Conservation (phyloP, 2,113 vertebrate species). For the Neoarius graeffei region DNA sequence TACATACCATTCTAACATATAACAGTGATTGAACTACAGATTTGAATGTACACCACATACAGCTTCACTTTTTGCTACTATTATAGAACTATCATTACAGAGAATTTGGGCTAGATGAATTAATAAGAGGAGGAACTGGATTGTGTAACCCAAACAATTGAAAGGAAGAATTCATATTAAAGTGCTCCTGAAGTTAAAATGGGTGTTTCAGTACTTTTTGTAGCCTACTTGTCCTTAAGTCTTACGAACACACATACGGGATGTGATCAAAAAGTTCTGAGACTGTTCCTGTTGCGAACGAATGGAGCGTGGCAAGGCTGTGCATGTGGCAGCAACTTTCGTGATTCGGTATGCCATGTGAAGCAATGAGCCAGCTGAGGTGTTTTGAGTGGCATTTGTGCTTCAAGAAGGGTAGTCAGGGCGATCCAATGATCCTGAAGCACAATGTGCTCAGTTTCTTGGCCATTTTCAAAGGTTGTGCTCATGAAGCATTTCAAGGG, state of each 20-base stretch:
- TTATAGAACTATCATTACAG: neutral
- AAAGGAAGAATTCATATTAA: neutral
- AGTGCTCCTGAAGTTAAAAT: neutral
- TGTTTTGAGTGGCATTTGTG: too few species aligned
- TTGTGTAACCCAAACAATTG: neutral
- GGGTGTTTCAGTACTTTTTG: neutral
- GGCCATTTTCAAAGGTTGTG: too few species aligned
- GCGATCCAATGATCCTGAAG: too few species aligned
- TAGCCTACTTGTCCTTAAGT: neutral
- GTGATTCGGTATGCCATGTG: too few species aligned
- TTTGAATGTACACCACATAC: neutral
- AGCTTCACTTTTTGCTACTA: slow-evolving; percentile 11
- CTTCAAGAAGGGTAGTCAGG: too few species aligned
- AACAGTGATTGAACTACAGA: slow-evolving; percentile 2
- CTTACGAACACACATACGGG: neutral
- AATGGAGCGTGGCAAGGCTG: too few species aligned
- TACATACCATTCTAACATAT: slow-evolving; percentile 24
- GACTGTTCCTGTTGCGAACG: too few species aligned
- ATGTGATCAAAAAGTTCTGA: too few species aligned
- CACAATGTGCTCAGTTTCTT: too few species aligned
- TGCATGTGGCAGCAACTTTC: too few species aligned
- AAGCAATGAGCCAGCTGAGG: too few species aligned
- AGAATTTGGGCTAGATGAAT: neutral
- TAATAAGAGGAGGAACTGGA: neutral
- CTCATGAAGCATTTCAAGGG: too few species aligned